Base-by-base conservation (phyloP, 2,888 invertebrate species). In the Hypomecis punctinalis region DNA sequence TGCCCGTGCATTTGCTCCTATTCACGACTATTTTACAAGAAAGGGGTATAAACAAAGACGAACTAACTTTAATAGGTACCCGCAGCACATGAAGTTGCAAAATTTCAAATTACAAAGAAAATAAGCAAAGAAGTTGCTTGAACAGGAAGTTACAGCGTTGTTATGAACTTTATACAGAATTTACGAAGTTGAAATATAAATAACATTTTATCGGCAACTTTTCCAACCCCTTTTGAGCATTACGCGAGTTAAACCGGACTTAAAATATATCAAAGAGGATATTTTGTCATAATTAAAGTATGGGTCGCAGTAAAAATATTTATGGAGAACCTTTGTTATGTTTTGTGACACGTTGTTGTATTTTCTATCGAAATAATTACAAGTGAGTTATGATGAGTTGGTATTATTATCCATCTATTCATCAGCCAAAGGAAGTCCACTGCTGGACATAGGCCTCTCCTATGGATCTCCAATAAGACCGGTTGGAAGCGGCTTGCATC, bases 61-160 rank as follows among this genome's bases (percentile, higher is more conserved):
- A 77, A 77, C 71, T 63, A 76, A 78, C 72, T 77, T 80, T 73
- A 74, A 79, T 76, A 78, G 76, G 79, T 81, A 67, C 66, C 58
- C 66, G 67, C 69, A 77, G 78, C 79, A 82, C 76, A 83, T 80
- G 79, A 80, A 83, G 81, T 79, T 79, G 79, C 77, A 77, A 86
- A 88, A 85, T 87, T 89, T 89, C 84, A 88, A 88, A 89, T 89
- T 87, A 86, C 84, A 83, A 88, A 85, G 86, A 85, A 88, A 86
- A 88, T 84, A 83, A 85, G 83, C 79, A 78, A 75, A 76, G 77
- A 76, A 83, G 78, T 84, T 54, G 42, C 64, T 55, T 78, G 83
- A 83, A 80, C 79, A 76, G 66, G 74, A 84, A 84, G 82, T 82
- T 83, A 80, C 81, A 77, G 78, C 75, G 83, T 89, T 84, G 85